Percentiles rank a stretch among this genome's conserved stretches.
Evolutionary conservation across 2,797 vertebrate genomes (phyloP).

Genomic region (Falco naumanni): DNA sequence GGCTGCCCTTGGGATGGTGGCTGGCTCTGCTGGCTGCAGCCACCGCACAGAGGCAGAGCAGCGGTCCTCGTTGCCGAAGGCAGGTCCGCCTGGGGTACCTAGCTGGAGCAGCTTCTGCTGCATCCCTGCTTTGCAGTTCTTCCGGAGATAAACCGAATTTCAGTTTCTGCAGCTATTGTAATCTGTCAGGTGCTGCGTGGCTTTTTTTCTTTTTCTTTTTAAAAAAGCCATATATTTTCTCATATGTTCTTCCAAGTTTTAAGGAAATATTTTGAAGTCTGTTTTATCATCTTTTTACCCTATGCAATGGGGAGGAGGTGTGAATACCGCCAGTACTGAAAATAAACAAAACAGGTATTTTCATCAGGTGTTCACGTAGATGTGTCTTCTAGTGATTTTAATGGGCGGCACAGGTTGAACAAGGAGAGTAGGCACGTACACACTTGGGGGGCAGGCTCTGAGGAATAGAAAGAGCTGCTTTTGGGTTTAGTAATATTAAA

Average conservation of each 20-base stretch:
- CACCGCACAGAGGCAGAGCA: not conserved
- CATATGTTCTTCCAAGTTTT: not conserved
- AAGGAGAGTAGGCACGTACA: not conserved
- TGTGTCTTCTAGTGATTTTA: not conserved
- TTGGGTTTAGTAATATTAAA: not conserved
- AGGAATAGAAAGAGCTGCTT: not conserved
- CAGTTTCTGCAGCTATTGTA: not conserved
- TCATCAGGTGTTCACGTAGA: not conserved
- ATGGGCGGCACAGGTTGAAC: not conserved
- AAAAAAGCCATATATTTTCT: not conserved
- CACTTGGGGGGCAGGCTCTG: not conserved
- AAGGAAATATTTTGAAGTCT: not conserved
- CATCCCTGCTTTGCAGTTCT: not conserved
- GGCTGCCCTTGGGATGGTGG: not conserved
- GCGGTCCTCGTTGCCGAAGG: rapidly evolving
- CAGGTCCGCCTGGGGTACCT: not conserved
- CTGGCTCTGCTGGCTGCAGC: not conserved
- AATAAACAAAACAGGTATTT: not conserved
- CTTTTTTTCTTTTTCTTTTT: not conserved
- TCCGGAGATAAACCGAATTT: not conserved
- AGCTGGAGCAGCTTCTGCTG: not conserved
- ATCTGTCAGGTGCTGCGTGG: not conserved
- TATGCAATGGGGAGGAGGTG: not conserved
- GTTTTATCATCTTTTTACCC: not conserved
- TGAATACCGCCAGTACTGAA: not conserved